Evolutionary conservation across 2,797 vertebrate species (phyloP), one percentile per base, ranked within the genome.

Genomic region (Poeciliopsis turneri): DNA sequence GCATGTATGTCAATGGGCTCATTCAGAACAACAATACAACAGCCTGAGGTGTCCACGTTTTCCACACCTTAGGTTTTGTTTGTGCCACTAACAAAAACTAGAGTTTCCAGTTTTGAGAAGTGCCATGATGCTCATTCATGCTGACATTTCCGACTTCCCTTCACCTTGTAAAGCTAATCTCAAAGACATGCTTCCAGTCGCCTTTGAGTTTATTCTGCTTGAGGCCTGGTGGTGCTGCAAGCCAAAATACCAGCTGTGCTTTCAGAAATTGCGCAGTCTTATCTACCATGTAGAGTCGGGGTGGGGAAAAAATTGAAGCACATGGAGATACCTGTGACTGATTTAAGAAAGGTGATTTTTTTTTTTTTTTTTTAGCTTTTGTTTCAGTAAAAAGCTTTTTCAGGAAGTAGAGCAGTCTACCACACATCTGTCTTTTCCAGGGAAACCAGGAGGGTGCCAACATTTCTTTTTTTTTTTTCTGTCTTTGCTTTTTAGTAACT

Each of bases 101-200:
- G 90, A 86, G 77, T 86, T 88, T 93, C 85, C 81, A 46, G 87
- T 92, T 90, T 28, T 25, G 61, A 23, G 36, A 69, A 61, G 74
- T 4, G 0, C 15, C 53, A 25, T 15, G 33, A 2, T 13, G 53
- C 74, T 59, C 64, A 72, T 10, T 46, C 39, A 1, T 57, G 59
- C 25, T 75, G 53, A 16, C 20, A 72, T 41, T 23, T 39, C 33
- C 8, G 71, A 47, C 18, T 70, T 28, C 33, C n/a, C 43, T 57
- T 76, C 18, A 28, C n/a, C 72, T 45, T 16, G 39, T 5, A 72
- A 33, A 49, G 41, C 79, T 20, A 5, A 33, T 33, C 33, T 33
- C 33, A 33, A 33, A 36, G 30, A 20, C 3, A 28, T 61, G 1
- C 79, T 30, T 30, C 7, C 45, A 30, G 8, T 2, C 1, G 28